Conservation (phyloP, 2,113 vertebrate species). For the Ceratotherium simum region DNA sequence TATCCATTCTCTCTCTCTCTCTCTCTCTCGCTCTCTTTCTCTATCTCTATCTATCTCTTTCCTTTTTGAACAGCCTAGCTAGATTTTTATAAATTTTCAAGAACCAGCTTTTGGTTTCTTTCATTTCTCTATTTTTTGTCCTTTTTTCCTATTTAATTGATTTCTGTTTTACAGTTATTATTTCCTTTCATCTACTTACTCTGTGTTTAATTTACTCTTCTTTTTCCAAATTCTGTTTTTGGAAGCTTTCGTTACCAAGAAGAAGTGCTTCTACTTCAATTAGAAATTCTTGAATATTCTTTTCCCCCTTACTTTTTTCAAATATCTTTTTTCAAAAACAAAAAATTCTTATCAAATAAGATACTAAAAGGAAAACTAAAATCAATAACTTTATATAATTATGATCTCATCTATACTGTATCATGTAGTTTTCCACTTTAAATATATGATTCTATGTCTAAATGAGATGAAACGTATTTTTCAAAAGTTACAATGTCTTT, state of each 20-base stretch:
- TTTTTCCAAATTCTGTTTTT: not conserved
- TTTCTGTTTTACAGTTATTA: not conserved
- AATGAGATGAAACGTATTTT: not conserved
- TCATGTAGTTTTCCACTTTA: not conserved
- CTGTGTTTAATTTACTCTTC: not conserved
- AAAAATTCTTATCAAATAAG: not conserved
- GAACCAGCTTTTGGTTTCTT: not conserved
- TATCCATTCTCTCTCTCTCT: not conserved
- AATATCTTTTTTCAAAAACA: not conserved
- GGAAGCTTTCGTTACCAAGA: not conserved
- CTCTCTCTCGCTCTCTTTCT: too few relatives aligned
- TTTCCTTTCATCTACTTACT: not conserved
- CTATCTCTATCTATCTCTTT: not conserved
- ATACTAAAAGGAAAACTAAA: not conserved
- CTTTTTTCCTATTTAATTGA: not conserved
- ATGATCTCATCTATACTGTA: not conserved
- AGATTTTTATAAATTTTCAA: not conserved
- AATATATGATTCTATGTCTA: not conserved
- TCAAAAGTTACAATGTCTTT: not conserved
- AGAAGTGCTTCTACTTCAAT: not conserved
- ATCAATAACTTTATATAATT: not conserved
- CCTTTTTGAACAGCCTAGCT: not conserved
- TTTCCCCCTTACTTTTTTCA: not conserved
- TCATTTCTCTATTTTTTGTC: not conserved
- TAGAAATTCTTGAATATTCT: not conserved